Evolutionary conservation across 2,113 vertebrate genomes (phyloP).

Genomic region (human): DNA sequence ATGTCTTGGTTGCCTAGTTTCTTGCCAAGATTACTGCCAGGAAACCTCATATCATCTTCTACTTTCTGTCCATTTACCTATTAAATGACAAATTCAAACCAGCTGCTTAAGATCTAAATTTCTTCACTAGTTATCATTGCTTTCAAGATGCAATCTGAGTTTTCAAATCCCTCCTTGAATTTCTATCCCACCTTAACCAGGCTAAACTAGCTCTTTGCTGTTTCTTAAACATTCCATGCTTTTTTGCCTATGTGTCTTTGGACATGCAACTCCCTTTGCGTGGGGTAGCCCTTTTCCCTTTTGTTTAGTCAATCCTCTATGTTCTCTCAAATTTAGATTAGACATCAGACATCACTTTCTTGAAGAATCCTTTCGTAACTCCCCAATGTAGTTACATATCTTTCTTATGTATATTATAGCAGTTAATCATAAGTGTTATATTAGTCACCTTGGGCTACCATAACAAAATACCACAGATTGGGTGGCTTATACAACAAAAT

Average conservation of each 20-base stretch:
- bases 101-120: no score
- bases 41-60: neutral
- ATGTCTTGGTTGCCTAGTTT: neutral
- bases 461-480: no score
- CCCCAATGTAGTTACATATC: neutral
- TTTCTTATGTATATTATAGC: neutral
- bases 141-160: neutral
- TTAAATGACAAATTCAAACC: neutral
- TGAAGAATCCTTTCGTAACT: neutral
- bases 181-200: neutral
- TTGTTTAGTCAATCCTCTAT: neutral
- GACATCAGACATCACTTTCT: neutral
- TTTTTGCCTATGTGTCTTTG: neutral
- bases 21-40: neutral
- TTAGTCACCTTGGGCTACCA: no score
- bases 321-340: neutral
- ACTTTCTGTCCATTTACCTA: neutral
- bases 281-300: neutral
- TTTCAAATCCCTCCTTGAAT: neutral
- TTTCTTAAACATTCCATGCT: neutral
- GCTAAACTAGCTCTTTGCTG: neutral
- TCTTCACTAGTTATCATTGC: neutral
- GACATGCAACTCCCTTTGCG: neutral
- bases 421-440: neutral
- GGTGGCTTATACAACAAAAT: no score